Conservation (phyloP, 2,113 vertebrate species). For the Phrynosoma platyrhinos region DNA sequence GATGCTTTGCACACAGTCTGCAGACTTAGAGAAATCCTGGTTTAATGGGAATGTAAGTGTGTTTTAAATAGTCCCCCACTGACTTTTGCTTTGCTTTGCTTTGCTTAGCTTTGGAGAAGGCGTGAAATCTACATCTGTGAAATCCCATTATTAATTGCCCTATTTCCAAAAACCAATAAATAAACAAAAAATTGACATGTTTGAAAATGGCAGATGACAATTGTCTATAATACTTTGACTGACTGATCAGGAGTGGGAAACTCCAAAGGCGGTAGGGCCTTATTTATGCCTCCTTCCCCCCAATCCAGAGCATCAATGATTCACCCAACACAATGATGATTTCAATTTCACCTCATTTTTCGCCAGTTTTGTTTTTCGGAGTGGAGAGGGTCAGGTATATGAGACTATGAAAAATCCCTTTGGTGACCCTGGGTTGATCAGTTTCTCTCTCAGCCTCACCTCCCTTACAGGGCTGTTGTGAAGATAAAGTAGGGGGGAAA, state of each 20-base stretch:
- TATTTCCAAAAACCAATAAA: slow-evolving; percentile 20
- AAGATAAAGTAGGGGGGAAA: too few species aligned
- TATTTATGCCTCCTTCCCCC: too few species aligned
- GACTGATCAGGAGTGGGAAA: not conserved
- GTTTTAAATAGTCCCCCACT: slow-evolving; percentile 55
- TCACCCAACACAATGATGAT: too few species aligned
- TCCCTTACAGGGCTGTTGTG: too few species aligned
- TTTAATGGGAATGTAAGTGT: slow-evolving; percentile 60
- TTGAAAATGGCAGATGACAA: slow-evolving; percentile 54
- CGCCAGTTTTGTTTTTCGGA: too few species aligned
- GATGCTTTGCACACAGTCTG: slow-evolving; percentile 18
- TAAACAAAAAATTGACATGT: slow-evolving; percentile 38
- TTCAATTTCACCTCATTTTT: too few species aligned
- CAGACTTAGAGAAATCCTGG: slow-evolving; percentile 27
- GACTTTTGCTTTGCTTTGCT: slow-evolving; percentile 18
- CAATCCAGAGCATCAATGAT: too few species aligned
- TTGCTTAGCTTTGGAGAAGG: slow-evolving; percentile 29
- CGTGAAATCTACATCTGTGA: slow-evolving; percentile 48
- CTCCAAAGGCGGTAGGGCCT: not conserved
- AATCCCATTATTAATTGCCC: slow-evolving; percentile 57
- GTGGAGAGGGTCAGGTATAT: too few species aligned
- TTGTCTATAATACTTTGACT: slow-evolving; percentile 39
- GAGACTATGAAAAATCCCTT: too few species aligned
- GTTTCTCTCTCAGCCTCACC: too few species aligned
- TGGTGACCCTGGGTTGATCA: too few species aligned